Evolutionary conservation across 2,888 invertebrate genomes (phyloP).

Genomic region (Venustoraphidia nigricollis): DNA sequence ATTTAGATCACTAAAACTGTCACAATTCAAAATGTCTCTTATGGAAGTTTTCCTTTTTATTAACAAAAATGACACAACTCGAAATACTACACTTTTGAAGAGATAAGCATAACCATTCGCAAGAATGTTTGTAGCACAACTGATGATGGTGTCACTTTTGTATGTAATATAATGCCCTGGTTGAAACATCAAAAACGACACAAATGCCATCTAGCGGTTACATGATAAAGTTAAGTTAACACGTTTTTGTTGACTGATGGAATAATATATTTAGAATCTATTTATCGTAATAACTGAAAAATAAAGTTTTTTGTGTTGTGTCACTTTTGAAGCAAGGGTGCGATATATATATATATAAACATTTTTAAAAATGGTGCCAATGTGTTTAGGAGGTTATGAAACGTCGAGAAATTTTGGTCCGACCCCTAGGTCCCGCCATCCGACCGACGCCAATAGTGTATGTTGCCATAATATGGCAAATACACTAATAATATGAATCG

Average conservation of each 20-base stretch:
- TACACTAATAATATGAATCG: too few species aligned
- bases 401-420: too few species aligned
- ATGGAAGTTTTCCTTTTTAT: not conserved
- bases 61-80: not conserved
- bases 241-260: not conserved
- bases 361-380: too few species aligned
- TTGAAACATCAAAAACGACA: not conserved
- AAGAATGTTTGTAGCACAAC: not conserved
- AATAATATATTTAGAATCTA: not conserved
- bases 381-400: too few species aligned
- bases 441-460: too few species aligned
- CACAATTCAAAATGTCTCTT: constrained; percentile 2
- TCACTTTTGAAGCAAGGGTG: constrained; percentile 1
- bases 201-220: not conserved
- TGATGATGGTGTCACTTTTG: not conserved
- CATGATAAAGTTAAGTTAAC: not conserved
- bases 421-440: too few species aligned
- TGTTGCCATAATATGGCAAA: too few species aligned
- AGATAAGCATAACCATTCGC: not conserved
- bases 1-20: not conserved
- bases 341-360: too few species aligned
- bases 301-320: constrained; percentile 1
- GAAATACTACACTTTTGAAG: not conserved
- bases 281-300: not conserved
- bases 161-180: not conserved